These are phyloP conservation scores for Oscheius sp. DNA, from an alignment of 1,140 invertebrate species.

Conservation along the genomic window DNA sequence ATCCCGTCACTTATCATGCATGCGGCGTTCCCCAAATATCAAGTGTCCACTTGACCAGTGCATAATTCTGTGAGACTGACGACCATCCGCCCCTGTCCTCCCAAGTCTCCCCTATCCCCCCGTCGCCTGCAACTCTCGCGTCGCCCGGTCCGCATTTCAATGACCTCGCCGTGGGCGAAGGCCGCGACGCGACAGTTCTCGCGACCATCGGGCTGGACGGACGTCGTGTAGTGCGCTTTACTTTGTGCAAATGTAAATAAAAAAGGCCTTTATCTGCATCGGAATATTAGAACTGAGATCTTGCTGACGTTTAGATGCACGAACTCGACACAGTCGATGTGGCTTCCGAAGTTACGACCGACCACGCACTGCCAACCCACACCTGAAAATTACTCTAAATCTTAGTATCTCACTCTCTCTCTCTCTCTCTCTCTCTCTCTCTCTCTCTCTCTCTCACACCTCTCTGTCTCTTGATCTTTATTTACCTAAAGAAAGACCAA, in stretches of 20 bases:
- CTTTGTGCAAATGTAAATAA: slow-evolving; percentile 8
- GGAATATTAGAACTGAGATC: slow-evolving; percentile 29
- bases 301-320: slow-evolving; percentile 23
- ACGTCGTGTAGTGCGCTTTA: neutral
- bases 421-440: too few relatives aligned
- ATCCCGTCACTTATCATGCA: neutral
- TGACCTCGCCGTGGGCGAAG: too few relatives aligned
- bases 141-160: too few relatives aligned
- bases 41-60: slow-evolving; percentile 10
- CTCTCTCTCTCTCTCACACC: too few relatives aligned
- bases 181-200: neutral
- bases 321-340: slow-evolving; percentile 26
- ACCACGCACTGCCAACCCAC: slow-evolving; percentile 25
- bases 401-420: too few relatives aligned
- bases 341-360: slow-evolving; percentile 28
- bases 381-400: neutral
- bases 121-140: too few relatives aligned
- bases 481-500: too few relatives aligned
- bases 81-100: too few relatives aligned
- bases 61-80: too few relatives aligned
- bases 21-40: slow-evolving; percentile 4
- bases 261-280: slow-evolving; percentile 12
- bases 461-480: too few relatives aligned
- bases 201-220: too few relatives aligned
- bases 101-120: too few relatives aligned